Evolutionary conservation across 2,113 vertebrate genomes (phyloP), one percentile per base, ranked within the genome.

Genomic region (Cyprinodon variegatus): DNA sequence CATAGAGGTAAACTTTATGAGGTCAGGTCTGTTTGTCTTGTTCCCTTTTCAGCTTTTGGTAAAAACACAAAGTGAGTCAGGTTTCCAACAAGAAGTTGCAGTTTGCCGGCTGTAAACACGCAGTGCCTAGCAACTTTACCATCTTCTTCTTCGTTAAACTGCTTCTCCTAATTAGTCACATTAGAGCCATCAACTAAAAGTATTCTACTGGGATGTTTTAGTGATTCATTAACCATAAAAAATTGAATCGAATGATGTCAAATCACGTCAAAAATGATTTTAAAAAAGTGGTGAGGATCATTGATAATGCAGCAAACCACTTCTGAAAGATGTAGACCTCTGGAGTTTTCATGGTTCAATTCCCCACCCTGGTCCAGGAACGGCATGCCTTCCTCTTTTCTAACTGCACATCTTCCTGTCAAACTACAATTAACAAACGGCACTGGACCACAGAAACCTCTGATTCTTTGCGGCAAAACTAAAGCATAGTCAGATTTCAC

Each of bases 11-110:
- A 10, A 62, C 59, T 70, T 67, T 13, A 53, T 20, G 6, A 76
- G 57, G 72, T 84, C 48, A 77, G 62, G 68, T 37, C 6, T 59
- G 63, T 68, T 63, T 57, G 37, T 74, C 65, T 39, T 39, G 37
- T 63, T 63, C 17, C 3, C 12, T 48, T 38, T 38, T 17, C 14
- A 29, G n/a, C 20, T 75, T 48, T 61, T 0, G 0, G 29, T 60
- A 13, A 69, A 50, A 61, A 6, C n/a, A 5, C 53, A 46, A 61
- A 40, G 63, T 7, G 13, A 14, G 43, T 40, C 7, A 37, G 15
- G 15, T 63, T 64, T 79, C 29, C n/a, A 43, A 59, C 15, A 22
- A 29, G 3, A 38, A 1, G 29, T 37, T 38, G 4, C 36, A 14
- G 60, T n/a, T 15, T 61, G 7, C 60, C 37, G 1, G 60, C 36